Evolutionary conservation across 1,140 invertebrate genomes (phyloP), one percentile per base, ranked within the genome.

Genomic region (Acromyrmex heyeri): DNA sequence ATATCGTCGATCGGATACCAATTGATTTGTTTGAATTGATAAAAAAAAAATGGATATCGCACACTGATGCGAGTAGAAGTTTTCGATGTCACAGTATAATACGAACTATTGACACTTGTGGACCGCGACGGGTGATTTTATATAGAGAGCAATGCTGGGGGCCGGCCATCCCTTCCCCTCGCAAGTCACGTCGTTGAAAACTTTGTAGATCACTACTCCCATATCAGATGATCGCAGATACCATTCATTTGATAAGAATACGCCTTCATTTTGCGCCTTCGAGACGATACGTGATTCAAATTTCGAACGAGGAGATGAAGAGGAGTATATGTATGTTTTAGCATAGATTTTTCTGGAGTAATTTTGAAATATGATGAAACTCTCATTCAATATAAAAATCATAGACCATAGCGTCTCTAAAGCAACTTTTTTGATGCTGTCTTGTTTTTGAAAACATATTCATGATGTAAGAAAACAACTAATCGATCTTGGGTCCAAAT

Each of bases 31-130:
- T 12, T 82, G 76, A 72, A 82, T 86, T 18, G 61, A 53, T 14
- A 59, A 10, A 38, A 83, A 30, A 30, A 38, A 59, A 6, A 24
- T 61, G 6, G 12, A 14, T 30, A 30, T 88, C 48, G 18, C 55
- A 27, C 62, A 67, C 81, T 88, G 50, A 50, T 48, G 27, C 65
- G 65, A 69, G 21, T 57, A 18, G 18, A 83, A 91, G 88, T 91
- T 91, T 91, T 93, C 88, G 88, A 85, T 88, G 89, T 87, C 86
- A 85, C 89, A 86, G 86, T 89, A 90, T 87, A 91, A 92, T 91
- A 92, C 88, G 88, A 92, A 87, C 90, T 93, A 94, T 93, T 90
- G 93, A 91, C 91, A 93, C 91, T 91, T 82, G 77, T 92, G 88
- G 91, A 92, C 87, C 87, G 90, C 16, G 77, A 70, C 83, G 88